These are phyloP conservation scores for Pseudomyrmex sp. DNA, from an alignment of 1,140 invertebrate genomes.

Conservation along the genomic window DNA sequence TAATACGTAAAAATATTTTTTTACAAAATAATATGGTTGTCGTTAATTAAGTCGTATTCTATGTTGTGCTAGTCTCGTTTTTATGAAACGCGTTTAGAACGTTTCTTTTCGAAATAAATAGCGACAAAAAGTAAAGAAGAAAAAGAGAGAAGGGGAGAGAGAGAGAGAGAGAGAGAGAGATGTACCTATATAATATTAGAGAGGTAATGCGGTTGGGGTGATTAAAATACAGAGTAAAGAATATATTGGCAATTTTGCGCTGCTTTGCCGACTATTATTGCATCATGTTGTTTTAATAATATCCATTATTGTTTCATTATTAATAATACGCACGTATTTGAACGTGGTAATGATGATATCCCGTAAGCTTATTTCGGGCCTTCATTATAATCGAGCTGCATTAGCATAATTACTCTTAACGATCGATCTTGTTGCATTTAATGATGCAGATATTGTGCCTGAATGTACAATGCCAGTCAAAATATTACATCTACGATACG, in stretches of 20 bases:
- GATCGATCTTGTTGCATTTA: slow-evolving; percentile 58
- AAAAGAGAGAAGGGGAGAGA: no score
- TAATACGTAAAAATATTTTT: not conserved
- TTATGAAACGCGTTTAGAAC: no score
- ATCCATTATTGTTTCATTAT: slow-evolving; percentile 62
- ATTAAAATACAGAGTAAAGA: slow-evolving; percentile 52
- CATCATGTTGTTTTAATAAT: slow-evolving; percentile 60
- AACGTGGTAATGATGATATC: slow-evolving; percentile 60
- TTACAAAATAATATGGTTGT: not conserved
- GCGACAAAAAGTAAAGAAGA: not conserved
- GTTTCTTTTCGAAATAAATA: no score
- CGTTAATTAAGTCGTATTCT: no score
- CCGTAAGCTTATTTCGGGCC: slow-evolving; percentile 57
- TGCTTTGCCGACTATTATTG: slow-evolving; percentile 53
- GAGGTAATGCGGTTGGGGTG: slow-evolving; percentile 44
- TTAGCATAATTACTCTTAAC: slow-evolving; percentile 62
- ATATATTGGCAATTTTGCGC: slow-evolving; percentile 49
- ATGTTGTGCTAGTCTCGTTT: no score
- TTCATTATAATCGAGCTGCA: slow-evolving; percentile 57
- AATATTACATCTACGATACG: slow-evolving; percentile 2
- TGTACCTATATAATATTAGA: not conserved
- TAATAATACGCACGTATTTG: slow-evolving; percentile 62
- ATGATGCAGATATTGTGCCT: slow-evolving; percentile 41
- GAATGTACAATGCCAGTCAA: slow-evolving; percentile 4
- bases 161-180: not conserved